phyloP scores from a whole-genome alignment of 2,888 invertebrate species.

The Teleogryllus oceanicus region DNA sequence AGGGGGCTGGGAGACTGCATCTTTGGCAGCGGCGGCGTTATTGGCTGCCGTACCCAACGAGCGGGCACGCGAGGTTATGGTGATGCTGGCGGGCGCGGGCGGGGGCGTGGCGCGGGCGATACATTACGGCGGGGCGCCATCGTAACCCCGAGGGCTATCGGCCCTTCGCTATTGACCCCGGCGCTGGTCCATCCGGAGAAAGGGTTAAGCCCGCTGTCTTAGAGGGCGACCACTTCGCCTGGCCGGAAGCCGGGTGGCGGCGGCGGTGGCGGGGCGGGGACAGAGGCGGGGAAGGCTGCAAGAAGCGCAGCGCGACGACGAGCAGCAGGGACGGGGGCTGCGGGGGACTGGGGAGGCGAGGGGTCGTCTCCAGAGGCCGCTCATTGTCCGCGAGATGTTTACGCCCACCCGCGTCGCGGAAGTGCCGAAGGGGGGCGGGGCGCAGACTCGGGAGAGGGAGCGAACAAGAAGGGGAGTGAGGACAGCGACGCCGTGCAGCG shows the following conservation, averaged over 20 bases:
- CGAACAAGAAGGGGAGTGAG: too few relatives aligned
- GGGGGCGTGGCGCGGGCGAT: background rate
- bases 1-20: too few relatives aligned
- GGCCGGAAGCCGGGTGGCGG: background rate
- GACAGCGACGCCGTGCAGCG: too few relatives aligned
- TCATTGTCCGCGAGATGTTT: too few relatives aligned
- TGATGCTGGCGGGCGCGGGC: background rate
- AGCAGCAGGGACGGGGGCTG: background rate
- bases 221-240: background rate
- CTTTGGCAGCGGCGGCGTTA: too few relatives aligned
- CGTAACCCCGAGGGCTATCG: constrained; percentile 18
- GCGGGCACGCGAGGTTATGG: too few relatives aligned
- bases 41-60: too few relatives aligned
- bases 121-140: background rate
- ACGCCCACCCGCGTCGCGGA: too few relatives aligned
- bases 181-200: constrained; percentile 7
- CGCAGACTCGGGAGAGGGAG: too few relatives aligned
- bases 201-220: constrained; percentile 18
- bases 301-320: background rate
- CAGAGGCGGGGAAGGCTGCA: background rate
- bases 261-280: background rate
- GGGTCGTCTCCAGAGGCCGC: too few relatives aligned
- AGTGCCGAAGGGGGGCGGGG: too few relatives aligned
- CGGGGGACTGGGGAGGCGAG: background rate
- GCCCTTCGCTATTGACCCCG: background rate